Conservation (phyloP, 2,888 invertebrate species). For the Nomada goodeniana region DNA sequence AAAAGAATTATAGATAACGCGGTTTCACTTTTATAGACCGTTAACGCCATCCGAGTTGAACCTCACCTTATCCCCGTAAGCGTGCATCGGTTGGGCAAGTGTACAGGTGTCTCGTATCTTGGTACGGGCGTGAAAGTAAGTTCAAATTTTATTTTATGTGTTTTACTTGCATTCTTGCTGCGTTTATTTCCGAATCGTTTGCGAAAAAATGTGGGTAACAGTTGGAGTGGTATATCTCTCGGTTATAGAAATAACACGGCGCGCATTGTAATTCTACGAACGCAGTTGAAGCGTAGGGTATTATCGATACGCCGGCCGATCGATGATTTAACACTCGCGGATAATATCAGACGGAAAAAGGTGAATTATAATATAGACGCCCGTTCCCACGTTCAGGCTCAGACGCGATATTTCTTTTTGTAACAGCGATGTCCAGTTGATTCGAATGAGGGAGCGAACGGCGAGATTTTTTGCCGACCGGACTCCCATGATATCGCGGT, state of each 20-base stretch:
- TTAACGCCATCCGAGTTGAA: no score
- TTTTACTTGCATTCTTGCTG: no score
- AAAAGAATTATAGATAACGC: no score
- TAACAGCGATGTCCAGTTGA: not conserved
- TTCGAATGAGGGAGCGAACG: not conserved
- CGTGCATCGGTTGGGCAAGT: no score
- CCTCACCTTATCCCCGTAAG: no score
- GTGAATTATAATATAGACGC: not conserved
- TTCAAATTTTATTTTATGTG: not conserved
- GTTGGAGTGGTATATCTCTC: no score
- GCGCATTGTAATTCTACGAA: conserved; percentile 20
- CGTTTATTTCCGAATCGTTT: no score
- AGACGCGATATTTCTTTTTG: not conserved
- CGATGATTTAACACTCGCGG: conserved; percentile 2
- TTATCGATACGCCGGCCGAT: not conserved
- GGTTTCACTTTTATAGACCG: no score
- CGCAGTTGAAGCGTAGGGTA: not conserved
- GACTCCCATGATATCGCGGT: conserved; percentile 34
- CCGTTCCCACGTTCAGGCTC: conserved; percentile 28
- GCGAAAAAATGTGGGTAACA: no score
- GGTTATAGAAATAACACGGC: not conserved
- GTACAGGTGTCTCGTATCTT: not conserved
- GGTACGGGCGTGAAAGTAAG: not conserved
- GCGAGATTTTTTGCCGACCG: not conserved
- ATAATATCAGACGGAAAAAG: not conserved